phyloP scores from a whole-genome alignment of 2,888 invertebrate species.

The Drosophila greeni region DNA sequence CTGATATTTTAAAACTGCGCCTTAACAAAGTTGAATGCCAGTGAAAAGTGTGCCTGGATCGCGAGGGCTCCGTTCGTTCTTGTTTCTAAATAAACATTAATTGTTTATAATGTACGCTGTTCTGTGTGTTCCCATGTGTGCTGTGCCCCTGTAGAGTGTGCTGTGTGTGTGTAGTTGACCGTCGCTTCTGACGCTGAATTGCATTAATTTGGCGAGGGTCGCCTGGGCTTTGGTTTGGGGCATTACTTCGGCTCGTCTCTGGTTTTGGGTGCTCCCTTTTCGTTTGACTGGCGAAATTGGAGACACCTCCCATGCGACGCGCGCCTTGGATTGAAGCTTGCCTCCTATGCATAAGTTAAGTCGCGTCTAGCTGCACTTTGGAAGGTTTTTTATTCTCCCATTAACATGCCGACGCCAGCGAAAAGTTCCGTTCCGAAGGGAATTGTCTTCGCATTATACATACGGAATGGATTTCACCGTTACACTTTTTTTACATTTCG shows the following conservation, averaged over 20 bases:
- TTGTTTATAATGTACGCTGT: constrained; percentile 56
- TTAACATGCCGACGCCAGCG: constrained; percentile 51
- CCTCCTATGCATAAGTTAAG: constrained; percentile 18
- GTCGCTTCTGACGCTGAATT: constrained; percentile 54
- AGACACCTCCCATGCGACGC: constrained; percentile 41
- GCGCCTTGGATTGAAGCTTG: constrained; percentile 43
- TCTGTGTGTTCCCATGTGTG: constrained; percentile 6
- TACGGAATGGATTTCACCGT: constrained; percentile 30
- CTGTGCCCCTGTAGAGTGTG: constrained; percentile 6
- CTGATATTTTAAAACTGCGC: constrained; percentile 49
- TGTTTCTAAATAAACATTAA: constrained; percentile 66
- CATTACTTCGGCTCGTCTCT: constrained; percentile 13
- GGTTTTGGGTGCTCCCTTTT: constrained; percentile 45
- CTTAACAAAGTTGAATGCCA: constrained; percentile 62
- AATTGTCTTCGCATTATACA: constrained; percentile 24
- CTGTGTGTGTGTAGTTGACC: constrained; percentile 39
- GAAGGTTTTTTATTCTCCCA: constrained; percentile 39
- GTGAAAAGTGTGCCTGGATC: constrained; percentile 52
- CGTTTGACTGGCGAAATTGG: constrained; percentile 59
- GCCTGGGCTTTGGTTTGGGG: constrained; percentile 32
- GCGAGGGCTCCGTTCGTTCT: constrained; percentile 33
- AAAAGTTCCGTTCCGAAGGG: constrained; percentile 24
- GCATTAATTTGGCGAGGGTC: constrained; percentile 64
- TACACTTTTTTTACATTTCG: constrained; percentile 33
- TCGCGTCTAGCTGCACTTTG: constrained; percentile 32